These are phyloP conservation scores for Falco naumanni DNA, from an alignment of 2,797 vertebrate species.

Conservation along the genomic window DNA sequence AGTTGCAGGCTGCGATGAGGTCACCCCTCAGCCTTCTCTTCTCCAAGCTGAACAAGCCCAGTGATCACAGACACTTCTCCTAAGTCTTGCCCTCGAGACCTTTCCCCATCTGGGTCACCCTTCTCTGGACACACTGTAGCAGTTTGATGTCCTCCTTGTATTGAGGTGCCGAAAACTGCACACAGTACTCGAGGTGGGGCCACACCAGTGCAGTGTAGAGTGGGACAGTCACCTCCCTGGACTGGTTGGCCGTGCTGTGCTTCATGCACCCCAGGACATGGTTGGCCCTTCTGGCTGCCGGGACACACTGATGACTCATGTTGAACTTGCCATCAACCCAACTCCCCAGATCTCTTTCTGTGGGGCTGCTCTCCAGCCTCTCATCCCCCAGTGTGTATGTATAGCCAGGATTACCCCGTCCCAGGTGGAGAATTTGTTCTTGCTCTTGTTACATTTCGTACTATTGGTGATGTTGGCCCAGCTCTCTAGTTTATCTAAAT, in stretches of 20 bases:
- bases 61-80: too few species aligned
- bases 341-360: background rate
- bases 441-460: background rate
- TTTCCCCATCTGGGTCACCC: background rate
- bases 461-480: background rate
- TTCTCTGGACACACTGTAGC: background rate
- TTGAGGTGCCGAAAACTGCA: background rate
- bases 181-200: background rate
- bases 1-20: too few species aligned
- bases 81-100: too few species aligned
- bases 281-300: too few species aligned
- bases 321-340: too few species aligned
- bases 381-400: accelerated
- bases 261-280: background rate
- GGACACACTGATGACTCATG: too few species aligned
- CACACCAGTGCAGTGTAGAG: background rate
- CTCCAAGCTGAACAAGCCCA: too few species aligned
- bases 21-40: too few species aligned
- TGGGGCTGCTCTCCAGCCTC: background rate
- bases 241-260: background rate
- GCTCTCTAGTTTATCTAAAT: background rate
- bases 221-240: background rate
- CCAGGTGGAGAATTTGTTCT: background rate
- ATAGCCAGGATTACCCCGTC: too few species aligned
- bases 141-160: background rate